Evolutionary conservation across 2,888 invertebrate genomes (phyloP).

Genomic region (Nomada goodeniana): DNA sequence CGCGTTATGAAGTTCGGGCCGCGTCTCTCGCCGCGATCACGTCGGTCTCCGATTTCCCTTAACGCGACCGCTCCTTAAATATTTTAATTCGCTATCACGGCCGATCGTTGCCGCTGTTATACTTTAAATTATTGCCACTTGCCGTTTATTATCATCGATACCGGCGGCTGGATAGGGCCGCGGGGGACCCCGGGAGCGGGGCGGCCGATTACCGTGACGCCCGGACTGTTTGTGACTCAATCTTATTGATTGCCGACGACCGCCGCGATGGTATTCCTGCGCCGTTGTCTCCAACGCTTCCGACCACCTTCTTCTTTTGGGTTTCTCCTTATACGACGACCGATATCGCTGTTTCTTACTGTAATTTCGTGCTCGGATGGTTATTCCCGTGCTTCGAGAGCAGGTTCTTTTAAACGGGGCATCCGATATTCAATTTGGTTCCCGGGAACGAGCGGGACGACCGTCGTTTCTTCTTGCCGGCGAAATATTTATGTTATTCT

Average conservation of each 20-base stretch:
- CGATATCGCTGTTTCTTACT: slow-evolving; percentile 2
- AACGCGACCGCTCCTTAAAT: slow-evolving; percentile 44
- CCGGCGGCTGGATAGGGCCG: slow-evolving; percentile 27
- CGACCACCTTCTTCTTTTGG: neutral
- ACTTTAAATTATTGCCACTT: slow-evolving; percentile 51
- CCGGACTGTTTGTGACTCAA: slow-evolving; percentile 51
- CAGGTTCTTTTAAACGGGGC: neutral
- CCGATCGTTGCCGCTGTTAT: slow-evolving; percentile 47
- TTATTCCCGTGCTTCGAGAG: neutral
- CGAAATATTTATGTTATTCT: no score
- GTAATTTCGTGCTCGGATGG: neutral
- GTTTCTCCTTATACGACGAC: neutral
- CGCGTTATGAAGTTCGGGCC: slow-evolving; percentile 55
- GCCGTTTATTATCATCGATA: slow-evolving; percentile 51
- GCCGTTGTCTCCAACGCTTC: neutral
- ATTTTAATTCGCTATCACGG: slow-evolving; percentile 44
- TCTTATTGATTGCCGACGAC: slow-evolving; percentile 74
- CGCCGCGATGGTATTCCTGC: neutral
- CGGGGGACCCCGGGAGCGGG: slow-evolving; percentile 4
- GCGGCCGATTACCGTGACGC: slow-evolving; percentile 43
- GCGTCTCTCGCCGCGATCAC: neutral
- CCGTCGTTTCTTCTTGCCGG: neutral
- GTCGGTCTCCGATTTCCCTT: slow-evolving; percentile 32
- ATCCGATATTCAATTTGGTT: neutral
- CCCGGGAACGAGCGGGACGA: neutral